These are phyloP conservation scores for Leptobrachium ailaonicum DNA, from an alignment of 2,113 vertebrate genomes.

Conservation along the genomic window DNA sequence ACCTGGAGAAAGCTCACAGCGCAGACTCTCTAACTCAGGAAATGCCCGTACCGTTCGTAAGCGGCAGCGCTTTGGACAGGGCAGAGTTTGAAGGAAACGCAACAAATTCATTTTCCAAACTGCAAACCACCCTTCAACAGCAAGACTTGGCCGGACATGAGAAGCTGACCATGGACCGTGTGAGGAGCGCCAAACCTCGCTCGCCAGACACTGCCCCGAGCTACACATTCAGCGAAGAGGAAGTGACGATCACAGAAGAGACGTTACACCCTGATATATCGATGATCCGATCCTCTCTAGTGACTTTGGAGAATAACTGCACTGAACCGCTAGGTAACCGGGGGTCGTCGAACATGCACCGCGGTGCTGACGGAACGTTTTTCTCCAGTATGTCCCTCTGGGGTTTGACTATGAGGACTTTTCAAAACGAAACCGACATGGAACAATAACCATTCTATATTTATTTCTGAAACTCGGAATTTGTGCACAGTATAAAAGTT, in stretches of 20 bases:
- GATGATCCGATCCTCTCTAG: slow-evolving; percentile 60
- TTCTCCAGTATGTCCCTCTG: slow-evolving; percentile 89
- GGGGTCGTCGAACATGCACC: slow-evolving; percentile 52
- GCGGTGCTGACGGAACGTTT: slow-evolving; percentile 77
- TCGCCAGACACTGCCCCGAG: slow-evolving; percentile 43
- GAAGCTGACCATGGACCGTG: slow-evolving; percentile 62
- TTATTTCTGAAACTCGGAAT: no score
- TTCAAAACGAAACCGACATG: slow-evolving; percentile 87
- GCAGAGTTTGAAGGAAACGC: slow-evolving; percentile 50
- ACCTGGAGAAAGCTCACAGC: slow-evolving; percentile 62
- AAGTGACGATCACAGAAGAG: slow-evolving; percentile 49
- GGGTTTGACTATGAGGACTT: slow-evolving; percentile 89
- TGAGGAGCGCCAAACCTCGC: slow-evolving; percentile 66
- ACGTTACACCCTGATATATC: slow-evolving; percentile 55
- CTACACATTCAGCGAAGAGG: slow-evolving; percentile 53
- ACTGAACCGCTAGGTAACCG: slow-evolving; percentile 62
- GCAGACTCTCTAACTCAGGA: slow-evolving; percentile 68
- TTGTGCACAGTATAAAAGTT: no score
- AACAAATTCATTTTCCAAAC: slow-evolving; percentile 65
- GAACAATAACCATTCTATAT: slow-evolving; percentile 67
- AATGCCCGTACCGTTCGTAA: slow-evolving; percentile 54
- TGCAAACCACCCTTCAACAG: slow-evolving; percentile 66
- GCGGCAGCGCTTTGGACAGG: background rate
- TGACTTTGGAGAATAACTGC: slow-evolving; percentile 66
- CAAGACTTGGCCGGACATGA: slow-evolving; percentile 61